phyloP scores from a whole-genome alignment of 2,888 invertebrate genomes.

The Rhingia rostrata region DNA sequence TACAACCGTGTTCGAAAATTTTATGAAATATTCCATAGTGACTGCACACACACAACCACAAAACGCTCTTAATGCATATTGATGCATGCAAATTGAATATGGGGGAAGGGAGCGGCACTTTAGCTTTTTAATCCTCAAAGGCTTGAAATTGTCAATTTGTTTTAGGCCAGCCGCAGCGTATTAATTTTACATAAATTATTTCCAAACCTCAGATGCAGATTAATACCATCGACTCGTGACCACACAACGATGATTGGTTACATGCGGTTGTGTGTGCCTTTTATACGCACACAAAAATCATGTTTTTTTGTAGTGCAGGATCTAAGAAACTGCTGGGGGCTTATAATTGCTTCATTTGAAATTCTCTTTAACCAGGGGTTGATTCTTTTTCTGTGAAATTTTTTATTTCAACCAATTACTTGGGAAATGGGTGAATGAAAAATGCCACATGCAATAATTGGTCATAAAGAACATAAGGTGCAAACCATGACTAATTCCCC shows the following conservation, averaged over 20 bases:
- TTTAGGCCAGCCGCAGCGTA: constrained; percentile 60
- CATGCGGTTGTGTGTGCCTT: constrained; percentile 12
- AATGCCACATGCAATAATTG: not conserved
- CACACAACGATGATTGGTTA: constrained; percentile 60
- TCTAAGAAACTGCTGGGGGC: not conserved
- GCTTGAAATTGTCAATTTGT: constrained; percentile 72
- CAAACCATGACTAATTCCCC: not conserved
- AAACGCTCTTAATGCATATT: constrained; percentile 37
- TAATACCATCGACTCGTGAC: constrained; percentile 14
- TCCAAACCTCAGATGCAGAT: not conserved
- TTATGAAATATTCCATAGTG: constrained; percentile 66
- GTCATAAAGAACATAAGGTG: constrained; percentile 1
- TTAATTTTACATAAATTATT: constrained; percentile 68
- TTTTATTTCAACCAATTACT: not conserved
- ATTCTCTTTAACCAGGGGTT: constrained; percentile 20
- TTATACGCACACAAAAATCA: not conserved
- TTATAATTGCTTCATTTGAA: constrained; percentile 23
- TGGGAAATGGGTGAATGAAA: not conserved
- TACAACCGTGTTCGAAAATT: constrained; percentile 13
- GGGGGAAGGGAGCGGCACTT: constrained; percentile 41
- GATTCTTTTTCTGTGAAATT: not conserved
- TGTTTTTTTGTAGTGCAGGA: constrained; percentile 7
- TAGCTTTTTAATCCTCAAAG: constrained; percentile 71
- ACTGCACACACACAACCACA: constrained; percentile 11
- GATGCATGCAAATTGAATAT: constrained; percentile 71